phyloP scores from a whole-genome alignment of 1,140 invertebrate genomes.

The Harpegnathos saltator region DNA sequence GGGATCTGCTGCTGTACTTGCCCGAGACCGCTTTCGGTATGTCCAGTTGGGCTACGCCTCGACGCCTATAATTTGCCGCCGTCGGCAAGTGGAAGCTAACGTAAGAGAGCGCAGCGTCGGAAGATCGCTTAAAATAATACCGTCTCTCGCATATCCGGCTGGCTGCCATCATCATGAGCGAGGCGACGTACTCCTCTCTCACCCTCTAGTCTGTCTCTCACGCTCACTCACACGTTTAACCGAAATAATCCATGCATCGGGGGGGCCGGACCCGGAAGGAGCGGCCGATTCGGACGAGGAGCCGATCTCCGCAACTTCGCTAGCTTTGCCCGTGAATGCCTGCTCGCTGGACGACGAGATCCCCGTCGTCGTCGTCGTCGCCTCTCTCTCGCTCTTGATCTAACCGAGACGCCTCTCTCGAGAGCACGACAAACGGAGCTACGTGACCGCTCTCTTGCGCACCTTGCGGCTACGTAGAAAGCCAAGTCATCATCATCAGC shows the following conservation, averaged over 20 bases:
- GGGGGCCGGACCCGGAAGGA: not conserved
- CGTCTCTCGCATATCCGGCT: not conserved
- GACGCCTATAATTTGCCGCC: too few species aligned
- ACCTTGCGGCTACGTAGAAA: conserved; percentile 4
- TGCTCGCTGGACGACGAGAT: not conserved
- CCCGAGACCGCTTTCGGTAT: conserved; percentile 16
- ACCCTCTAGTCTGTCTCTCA: too few species aligned
- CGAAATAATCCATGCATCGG: conserved; percentile 21
- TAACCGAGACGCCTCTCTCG: conserved; percentile 22
- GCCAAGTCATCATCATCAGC: not conserved
- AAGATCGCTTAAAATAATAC: conserved; percentile 45
- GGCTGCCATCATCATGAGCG: not conserved
- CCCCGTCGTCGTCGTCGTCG: too few species aligned
- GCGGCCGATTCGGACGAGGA: conserved; percentile 12
- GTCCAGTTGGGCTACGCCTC: not conserved
- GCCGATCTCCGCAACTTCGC: not conserved
- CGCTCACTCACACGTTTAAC: not conserved
- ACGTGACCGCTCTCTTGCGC: conserved; percentile 25
- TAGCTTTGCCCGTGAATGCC: conserved; percentile 18
- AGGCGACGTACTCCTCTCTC: too few species aligned
- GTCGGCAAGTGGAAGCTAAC: not conserved
- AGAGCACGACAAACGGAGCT: conserved; percentile 12
- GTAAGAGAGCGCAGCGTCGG: not conserved
- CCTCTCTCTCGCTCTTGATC: not conserved
- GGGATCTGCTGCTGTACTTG: too few species aligned